A percentile compares a stretch with the other conserved stretches of the same genome.
phyloP scores from a whole-genome alignment of 2,888 invertebrate species.

The Papilio protenor region DNA sequence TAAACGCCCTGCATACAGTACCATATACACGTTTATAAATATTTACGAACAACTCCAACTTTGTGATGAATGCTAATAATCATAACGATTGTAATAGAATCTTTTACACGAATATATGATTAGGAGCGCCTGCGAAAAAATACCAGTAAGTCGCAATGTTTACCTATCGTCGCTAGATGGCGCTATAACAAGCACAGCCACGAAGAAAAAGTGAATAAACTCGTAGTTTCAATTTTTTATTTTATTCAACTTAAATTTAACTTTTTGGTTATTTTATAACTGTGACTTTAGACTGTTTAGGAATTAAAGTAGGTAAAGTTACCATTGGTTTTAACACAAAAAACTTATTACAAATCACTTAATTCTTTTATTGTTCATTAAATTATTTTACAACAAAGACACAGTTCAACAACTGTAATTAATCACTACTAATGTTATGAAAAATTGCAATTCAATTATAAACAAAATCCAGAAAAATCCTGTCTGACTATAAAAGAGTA shows the following conservation, averaged over 20 bases:
- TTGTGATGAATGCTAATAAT: neutral
- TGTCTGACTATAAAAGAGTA: slow-evolving; percentile 21
- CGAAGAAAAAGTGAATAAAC: neutral
- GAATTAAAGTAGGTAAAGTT: neutral
- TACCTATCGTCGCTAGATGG: neutral
- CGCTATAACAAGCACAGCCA: neutral
- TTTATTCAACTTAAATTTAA: neutral
- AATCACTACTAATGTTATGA: slow-evolving; percentile 60
- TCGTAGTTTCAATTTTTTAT: neutral
- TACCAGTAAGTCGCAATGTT: neutral
- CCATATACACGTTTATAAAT: slow-evolving; percentile 38
- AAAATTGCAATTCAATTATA: neutral
- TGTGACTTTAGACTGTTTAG: neutral
- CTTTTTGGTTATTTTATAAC: neutral
- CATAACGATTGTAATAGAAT: neutral
- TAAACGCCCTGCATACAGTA: neutral
- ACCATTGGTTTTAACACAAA: neutral
- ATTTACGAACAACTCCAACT: neutral
- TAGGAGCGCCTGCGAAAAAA: neutral
- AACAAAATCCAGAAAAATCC: slow-evolving; percentile 13
- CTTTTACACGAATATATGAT: slow-evolving; percentile 29
- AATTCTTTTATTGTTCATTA: slow-evolving; percentile 76
- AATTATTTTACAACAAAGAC: slow-evolving; percentile 69
- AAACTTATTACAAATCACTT: slow-evolving; percentile 52
- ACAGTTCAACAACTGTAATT: slow-evolving; percentile 62